A percentile compares a stretch with the other conserved stretches of the same genome.
These are phyloP conservation scores for Microctonus aethiopoides DNA, from an alignment of 2,888 invertebrate genomes.

Conservation along the genomic window DNA sequence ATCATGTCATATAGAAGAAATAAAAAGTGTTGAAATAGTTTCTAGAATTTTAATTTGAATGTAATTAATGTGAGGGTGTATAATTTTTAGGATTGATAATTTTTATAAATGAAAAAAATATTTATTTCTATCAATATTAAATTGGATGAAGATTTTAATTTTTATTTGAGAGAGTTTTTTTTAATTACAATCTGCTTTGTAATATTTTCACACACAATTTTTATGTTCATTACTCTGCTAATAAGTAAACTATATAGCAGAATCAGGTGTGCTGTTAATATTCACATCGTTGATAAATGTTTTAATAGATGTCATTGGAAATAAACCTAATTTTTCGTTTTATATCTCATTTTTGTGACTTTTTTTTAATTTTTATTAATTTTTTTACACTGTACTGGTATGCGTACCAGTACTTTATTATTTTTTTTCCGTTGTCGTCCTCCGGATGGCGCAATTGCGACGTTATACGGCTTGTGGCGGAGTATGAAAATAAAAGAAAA, in stretches of 20 bases:
- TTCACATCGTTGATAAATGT: slow-evolving; percentile 61
- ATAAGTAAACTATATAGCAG: slow-evolving; percentile 41
- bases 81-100: no score
- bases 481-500: slow-evolving; percentile 22
- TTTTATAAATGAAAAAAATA: no score
- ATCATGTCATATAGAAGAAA: no score
- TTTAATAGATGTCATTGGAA: slow-evolving; percentile 63
- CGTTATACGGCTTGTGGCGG: slow-evolving; percentile 22
- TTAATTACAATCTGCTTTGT: no score
- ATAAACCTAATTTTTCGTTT: slow-evolving; percentile 41
- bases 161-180: no score
- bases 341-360: slow-evolving; percentile 3
- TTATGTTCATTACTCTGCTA: slow-evolving; percentile 33
- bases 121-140: neutral
- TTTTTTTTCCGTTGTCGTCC: slow-evolving; percentile 9
- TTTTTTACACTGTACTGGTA: slow-evolving; percentile 9
- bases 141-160: neutral
- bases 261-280: slow-evolving; percentile 49
- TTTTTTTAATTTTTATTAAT: slow-evolving; percentile 21
- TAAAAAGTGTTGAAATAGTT: no score
- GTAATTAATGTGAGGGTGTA: no score
- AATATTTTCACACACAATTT: no score
- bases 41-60: no score
- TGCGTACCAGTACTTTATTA: neutral
- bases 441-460: slow-evolving; percentile 17